A percentile compares a stretch with the other conserved stretches of the same genome.
Conservation (phyloP, 2,888 invertebrate genomes). For the Rhingia rostrata region DNA sequence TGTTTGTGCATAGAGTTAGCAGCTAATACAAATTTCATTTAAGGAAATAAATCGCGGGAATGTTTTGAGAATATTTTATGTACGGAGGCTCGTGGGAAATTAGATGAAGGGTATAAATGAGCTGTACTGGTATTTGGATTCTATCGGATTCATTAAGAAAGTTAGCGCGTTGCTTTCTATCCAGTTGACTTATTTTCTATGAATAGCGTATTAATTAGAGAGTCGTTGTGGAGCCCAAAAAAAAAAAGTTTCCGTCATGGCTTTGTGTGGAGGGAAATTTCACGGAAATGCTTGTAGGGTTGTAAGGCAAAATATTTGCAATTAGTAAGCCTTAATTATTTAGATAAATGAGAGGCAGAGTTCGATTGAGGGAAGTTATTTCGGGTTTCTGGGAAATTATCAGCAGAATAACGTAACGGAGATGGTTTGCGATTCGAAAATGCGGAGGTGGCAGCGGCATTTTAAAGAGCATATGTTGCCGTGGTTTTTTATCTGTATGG, state of each 20-base stretch:
- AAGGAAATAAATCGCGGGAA: slow-evolving; percentile 33
- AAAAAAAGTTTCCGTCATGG: slow-evolving; percentile 22
- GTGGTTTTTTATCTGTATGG: too few relatives aligned
- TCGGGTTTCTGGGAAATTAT: too few relatives aligned
- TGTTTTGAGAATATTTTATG: slow-evolving; percentile 6
- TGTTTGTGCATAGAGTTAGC: slow-evolving; percentile 43
- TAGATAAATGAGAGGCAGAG: background rate
- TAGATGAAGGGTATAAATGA: slow-evolving; percentile 34
- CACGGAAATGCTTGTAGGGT: slow-evolving; percentile 23
- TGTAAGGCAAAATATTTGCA: slow-evolving; percentile 33
- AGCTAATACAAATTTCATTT: slow-evolving; percentile 45
- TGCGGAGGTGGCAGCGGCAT: too few relatives aligned
- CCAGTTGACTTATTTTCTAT: slow-evolving; percentile 47
- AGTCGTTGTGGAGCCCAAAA: background rate
- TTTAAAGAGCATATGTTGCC: too few relatives aligned
- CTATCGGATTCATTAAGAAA: slow-evolving; percentile 47
- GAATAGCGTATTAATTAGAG: slow-evolving; percentile 52
- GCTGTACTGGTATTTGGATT: slow-evolving; percentile 4
- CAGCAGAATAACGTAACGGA: too few relatives aligned
- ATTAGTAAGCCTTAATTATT: slow-evolving; percentile 44
- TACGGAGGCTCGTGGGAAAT: slow-evolving; percentile 34
- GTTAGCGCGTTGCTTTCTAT: slow-evolving; percentile 25
- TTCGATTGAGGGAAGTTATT: too few relatives aligned
- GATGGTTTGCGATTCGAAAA: too few relatives aligned
- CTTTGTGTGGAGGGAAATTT: slow-evolving; percentile 10